Conservation (phyloP, 2,113 vertebrate species). For the Felis chaus region DNA sequence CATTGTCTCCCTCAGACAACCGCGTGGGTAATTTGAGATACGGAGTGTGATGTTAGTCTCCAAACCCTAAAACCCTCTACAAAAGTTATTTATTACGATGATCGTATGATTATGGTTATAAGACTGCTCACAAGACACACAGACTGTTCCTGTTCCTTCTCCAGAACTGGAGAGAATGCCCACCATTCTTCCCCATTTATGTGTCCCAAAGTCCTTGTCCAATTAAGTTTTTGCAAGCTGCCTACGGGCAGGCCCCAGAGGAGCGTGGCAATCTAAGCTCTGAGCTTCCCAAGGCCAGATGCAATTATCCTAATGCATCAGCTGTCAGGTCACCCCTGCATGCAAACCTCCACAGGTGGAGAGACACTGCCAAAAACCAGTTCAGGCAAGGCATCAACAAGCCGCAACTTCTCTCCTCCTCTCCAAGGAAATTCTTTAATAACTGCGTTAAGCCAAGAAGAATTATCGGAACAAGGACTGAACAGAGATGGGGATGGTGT, state of each 20-base stretch:
- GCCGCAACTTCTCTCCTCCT: not conserved
- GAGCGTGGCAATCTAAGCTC: not conserved
- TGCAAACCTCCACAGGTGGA: not conserved
- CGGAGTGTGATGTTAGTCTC: not conserved
- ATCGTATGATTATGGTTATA: not conserved
- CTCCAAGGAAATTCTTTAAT: constrained; percentile 5
- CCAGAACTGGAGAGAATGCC: not conserved
- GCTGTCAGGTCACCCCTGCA: not conserved
- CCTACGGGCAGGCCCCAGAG: not conserved
- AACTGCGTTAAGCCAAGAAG: not conserved
- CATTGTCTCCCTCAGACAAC: not conserved
- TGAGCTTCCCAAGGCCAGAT: not conserved
- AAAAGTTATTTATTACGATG: not conserved
- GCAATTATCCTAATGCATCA: not conserved
- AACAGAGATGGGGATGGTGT: not conserved
- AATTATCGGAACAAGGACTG: not conserved
- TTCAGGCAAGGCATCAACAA: not conserved
- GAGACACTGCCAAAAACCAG: not conserved
- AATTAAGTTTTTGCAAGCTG: not conserved
- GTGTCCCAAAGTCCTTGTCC: constrained; percentile 2
- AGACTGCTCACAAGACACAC: not conserved
- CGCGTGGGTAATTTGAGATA: not conserved
- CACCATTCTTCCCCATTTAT: not conserved
- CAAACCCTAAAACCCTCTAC: not conserved
- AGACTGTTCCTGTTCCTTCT: not conserved